Evolutionary conservation across 2,113 vertebrate genomes (phyloP), one percentile per base, ranked within the genome.

Genomic region (Origma solitaria): DNA sequence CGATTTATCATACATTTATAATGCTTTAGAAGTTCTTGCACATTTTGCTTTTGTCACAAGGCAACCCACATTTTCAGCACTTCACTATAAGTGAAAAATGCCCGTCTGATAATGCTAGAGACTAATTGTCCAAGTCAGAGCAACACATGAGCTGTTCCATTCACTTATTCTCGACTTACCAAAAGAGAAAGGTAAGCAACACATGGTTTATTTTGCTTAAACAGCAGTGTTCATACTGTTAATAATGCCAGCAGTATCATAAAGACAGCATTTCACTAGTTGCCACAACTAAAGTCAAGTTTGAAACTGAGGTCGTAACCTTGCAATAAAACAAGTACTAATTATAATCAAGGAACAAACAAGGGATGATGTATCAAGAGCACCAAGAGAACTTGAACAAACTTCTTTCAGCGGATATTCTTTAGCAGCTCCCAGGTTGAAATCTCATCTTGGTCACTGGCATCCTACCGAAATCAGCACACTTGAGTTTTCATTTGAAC

Each of bases 371-470:
- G 85, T 64, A 70, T 80, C 84, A 87, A 94, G 61, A 94, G 86
- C 88, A 94, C 87, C 81, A 93, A 96, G 73, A 93, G 60, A 96
- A 92, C 94, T 93, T 38, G 51, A 78, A 94, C 88, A 91, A 96
- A 92, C 94, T 96, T 97, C 93, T 94, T 97, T 96, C 95, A 94
- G 93, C n/a, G 88, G 94, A 88, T 84, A 96, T 96, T 86, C 95
- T 95, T 97, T 96, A 95, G 96, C 95, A 96, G 95, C 93, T 96
- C 95, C 92, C 94, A 96, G 94, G 76, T 95, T 93, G 92, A 58
- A 86, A 93, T 95, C 64, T 90, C 94, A 95, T 96, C 94, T 96
- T 93, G 92, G 88, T 96, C 93, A 96, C 95, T 96, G 88, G 93
- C 72, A 93, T 96, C 94, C 92, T 97, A 94, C 94, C 31, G 95